phyloP scores from a whole-genome alignment of 1,140 invertebrate species.

The Apocrypta bakeri region DNA sequence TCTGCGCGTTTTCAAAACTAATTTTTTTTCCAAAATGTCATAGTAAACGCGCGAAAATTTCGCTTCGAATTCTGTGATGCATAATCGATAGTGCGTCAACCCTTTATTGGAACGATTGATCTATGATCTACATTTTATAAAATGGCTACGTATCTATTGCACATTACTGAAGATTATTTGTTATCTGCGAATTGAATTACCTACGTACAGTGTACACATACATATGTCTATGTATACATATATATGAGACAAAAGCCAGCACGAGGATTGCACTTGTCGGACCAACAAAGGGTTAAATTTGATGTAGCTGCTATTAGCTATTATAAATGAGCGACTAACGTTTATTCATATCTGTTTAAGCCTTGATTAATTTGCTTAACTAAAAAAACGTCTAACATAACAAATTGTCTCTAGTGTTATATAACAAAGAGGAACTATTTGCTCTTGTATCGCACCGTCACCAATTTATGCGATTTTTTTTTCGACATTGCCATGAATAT shows the following conservation, averaged over 20 bases:
- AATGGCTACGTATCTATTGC: background rate
- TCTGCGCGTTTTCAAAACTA: background rate
- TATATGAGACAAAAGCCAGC: background rate
- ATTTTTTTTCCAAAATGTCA: background rate
- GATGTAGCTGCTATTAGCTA: constrained; percentile 22
- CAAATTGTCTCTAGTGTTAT: constrained; percentile 62
- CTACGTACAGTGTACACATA: background rate
- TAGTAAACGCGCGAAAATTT: background rate
- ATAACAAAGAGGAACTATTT: constrained; percentile 70
- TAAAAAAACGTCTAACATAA: constrained; percentile 69
- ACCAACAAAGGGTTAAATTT: constrained; percentile 21
- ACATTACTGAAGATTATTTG: background rate
- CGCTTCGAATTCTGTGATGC: background rate
- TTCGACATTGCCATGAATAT: constrained; percentile 31
- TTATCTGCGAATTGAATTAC: background rate
- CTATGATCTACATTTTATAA: background rate
- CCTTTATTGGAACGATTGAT: constrained; percentile 5
- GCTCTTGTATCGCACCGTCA: constrained; percentile 56
- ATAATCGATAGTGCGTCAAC: background rate
- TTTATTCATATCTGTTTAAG: constrained; percentile 55
- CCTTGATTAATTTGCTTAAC: constrained; percentile 69
- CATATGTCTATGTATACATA: background rate
- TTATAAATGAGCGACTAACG: constrained; percentile 18
- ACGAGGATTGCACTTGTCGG: background rate
- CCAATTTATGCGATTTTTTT: too few relatives aligned